phyloP scores from a whole-genome alignment of 2,797 vertebrate genomes.

The Alexandromys oeconomus region DNA sequence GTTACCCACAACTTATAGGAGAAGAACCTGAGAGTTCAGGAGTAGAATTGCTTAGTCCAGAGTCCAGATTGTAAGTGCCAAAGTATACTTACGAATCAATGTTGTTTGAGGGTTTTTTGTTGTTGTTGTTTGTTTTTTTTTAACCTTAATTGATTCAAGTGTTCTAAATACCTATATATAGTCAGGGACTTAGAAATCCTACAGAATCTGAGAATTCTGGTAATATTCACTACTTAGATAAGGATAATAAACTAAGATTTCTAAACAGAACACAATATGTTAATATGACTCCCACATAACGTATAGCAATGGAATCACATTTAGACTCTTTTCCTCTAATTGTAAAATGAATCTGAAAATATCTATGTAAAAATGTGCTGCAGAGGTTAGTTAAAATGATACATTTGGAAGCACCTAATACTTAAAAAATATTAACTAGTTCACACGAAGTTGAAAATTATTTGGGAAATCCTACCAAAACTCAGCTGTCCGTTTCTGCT shows the following conservation, averaged over 20 bases:
- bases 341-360: conserved; percentile 55
- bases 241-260: not conserved
- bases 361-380: conserved; percentile 1
- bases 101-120: not conserved
- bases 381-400: conserved; percentile 20
- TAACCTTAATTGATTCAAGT: not conserved
- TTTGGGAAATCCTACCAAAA: conserved; percentile 13
- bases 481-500: conserved; percentile 11
- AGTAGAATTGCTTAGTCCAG: conserved; percentile 19
- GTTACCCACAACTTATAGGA: not conserved
- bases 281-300: conserved; percentile 30
- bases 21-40: conserved; percentile 12
- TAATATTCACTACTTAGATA: conserved; percentile 3
- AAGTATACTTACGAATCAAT: conserved; percentile 47
- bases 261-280: not conserved
- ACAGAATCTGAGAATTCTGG: not conserved
- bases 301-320: not conserved
- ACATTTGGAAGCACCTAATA: not conserved
- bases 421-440: conserved; percentile 57
- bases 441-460: not conserved
- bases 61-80: not conserved
- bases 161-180: not conserved
- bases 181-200: not conserved
- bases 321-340: not conserved
- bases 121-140: not conserved